Conservation (phyloP, 1,140 invertebrate genomes). For the Neuroterus valhalla region DNA sequence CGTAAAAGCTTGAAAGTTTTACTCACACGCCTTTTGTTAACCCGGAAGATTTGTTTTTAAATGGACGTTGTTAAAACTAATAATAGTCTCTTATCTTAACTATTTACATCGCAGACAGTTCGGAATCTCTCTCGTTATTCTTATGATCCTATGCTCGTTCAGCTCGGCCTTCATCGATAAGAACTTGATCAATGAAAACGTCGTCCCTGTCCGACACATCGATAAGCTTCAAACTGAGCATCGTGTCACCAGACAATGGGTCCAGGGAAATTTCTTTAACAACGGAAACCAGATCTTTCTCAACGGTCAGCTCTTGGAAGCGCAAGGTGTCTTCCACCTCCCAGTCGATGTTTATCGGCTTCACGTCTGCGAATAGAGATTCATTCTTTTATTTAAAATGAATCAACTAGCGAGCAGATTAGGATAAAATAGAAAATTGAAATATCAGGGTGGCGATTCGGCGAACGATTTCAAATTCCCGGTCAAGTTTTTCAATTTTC, state of each 20-base stretch:
- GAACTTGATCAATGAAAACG: slow-evolving; percentile 74
- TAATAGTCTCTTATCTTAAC: not conserved
- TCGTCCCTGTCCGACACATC: slow-evolving; percentile 75
- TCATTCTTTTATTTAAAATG: too few relatives aligned
- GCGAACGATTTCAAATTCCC: too few relatives aligned
- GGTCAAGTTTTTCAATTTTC: too few relatives aligned
- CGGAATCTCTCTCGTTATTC: not conserved
- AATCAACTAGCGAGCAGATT: not conserved
- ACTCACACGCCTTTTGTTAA: not conserved
- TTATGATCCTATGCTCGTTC: slow-evolving; percentile 19
- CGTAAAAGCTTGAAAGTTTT: not conserved
- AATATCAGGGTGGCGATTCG: too few relatives aligned
- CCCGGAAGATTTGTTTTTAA: not conserved
- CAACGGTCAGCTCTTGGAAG: slow-evolving; percentile 77
- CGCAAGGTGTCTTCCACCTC: slow-evolving; percentile 76
- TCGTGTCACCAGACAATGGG: slow-evolving; percentile 66
- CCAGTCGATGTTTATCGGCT: slow-evolving; percentile 77
- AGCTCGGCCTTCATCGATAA: slow-evolving; percentile 75
- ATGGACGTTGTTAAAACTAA: too few relatives aligned
- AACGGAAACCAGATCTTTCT: slow-evolving; percentile 76
- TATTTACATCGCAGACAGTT: not conserved
- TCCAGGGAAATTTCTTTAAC: slow-evolving; percentile 74
- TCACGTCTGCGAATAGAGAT: slow-evolving; percentile 71
- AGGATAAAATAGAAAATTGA: slow-evolving; percentile 4
- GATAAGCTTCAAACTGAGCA: slow-evolving; percentile 76